phyloP scores from a whole-genome alignment of 1,140 invertebrate genomes.

The Gonatopus flavifemur region DNA sequence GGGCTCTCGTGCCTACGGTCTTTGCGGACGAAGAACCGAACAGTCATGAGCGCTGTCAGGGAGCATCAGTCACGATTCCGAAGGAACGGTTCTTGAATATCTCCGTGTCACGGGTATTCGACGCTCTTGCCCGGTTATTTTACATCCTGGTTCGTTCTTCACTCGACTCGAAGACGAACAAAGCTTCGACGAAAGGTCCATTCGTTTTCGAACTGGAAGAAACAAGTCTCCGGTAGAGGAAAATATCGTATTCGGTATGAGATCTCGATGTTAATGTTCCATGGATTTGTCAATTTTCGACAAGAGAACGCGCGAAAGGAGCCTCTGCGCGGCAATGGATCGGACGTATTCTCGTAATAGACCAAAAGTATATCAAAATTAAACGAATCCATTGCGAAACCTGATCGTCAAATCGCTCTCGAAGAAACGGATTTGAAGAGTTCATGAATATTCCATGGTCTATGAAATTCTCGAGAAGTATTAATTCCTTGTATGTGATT shows the following conservation, averaged over 20 bases:
- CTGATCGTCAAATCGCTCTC: no score
- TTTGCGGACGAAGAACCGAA: slow-evolving; percentile 41
- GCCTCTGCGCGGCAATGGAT: background rate
- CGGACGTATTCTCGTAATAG: no score
- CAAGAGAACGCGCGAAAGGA: no score
- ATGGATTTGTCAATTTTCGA: no score
- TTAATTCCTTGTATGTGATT: no score
- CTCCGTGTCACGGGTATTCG: background rate
- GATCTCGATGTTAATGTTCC: no score
- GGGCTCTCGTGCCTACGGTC: slow-evolving; percentile 35
- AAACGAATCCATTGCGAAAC: no score
- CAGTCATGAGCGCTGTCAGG: slow-evolving; percentile 46
- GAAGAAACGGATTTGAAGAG: no score
- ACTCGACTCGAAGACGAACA: background rate
- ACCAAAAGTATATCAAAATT: no score
- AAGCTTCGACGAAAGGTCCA: background rate
- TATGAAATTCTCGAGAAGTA: no score
- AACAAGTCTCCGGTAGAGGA: background rate
- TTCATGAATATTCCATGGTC: no score
- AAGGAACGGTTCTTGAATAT: slow-evolving; percentile 22
- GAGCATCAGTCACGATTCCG: slow-evolving; percentile 30
- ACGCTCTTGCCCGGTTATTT: background rate
- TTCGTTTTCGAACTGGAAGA: background rate
- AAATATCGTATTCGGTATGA: background rate
- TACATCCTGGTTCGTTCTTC: background rate